These are phyloP conservation scores for Oreochromis niloticus DNA, from an alignment of 2,113 vertebrate genomes.

Conservation along the genomic window DNA sequence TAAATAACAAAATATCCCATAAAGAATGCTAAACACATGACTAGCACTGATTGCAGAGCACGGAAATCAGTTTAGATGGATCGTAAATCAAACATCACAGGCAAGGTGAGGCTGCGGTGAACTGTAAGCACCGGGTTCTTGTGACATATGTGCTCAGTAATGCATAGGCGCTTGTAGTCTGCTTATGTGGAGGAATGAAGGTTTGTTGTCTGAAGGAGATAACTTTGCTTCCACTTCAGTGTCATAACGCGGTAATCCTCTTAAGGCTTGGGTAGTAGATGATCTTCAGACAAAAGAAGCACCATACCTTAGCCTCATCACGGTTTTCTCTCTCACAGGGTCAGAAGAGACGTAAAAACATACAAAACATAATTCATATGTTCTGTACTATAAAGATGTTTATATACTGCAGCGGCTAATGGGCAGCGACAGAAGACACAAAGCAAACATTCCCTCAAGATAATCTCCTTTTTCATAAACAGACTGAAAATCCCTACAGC, in stretches of 20 bases:
- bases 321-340: neutral
- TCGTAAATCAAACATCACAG: neutral
- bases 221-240: slow-evolving; percentile 43
- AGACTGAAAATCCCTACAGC: neutral
- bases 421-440: neutral
- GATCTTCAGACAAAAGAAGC: slow-evolving; percentile 58
- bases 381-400: neutral
- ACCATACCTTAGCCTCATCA: neutral
- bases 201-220: neutral
- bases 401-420: neutral
- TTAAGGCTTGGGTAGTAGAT: slow-evolving; percentile 38
- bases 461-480: slow-evolving; percentile 11
- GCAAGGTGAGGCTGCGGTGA: neutral
- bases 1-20: neutral
- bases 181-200: neutral
- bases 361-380: neutral
- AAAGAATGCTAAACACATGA: neutral
- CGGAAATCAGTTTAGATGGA: neutral
- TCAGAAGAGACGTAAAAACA: neutral
- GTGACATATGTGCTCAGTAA: neutral
- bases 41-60: neutral
- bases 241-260: slow-evolving; percentile 65
- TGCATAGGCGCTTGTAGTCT: neutral
- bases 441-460: neutral
- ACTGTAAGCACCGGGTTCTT: neutral